These are phyloP conservation scores for Octodonta nipae DNA, from an alignment of 2,888 invertebrate genomes.

Conservation along the genomic window DNA sequence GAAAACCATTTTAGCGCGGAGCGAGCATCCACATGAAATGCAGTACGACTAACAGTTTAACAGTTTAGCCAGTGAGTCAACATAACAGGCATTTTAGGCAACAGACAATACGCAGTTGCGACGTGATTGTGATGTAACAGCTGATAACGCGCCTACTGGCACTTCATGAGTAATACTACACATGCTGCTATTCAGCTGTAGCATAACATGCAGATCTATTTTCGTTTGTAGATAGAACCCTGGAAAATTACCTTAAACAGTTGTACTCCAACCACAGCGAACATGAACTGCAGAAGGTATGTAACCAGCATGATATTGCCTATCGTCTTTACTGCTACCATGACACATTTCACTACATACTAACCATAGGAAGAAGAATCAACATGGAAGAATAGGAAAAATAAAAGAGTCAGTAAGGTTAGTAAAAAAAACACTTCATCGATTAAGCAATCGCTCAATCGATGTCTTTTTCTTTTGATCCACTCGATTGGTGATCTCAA, in stretches of 20 bases:
- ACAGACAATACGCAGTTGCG: slow-evolving; percentile 10
- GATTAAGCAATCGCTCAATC: no score
- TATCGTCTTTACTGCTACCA: slow-evolving; percentile 96
- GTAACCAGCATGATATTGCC: slow-evolving; percentile 99
- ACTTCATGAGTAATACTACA: no score
- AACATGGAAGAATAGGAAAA: slow-evolving; percentile 32
- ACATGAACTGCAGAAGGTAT: slow-evolving; percentile 99
- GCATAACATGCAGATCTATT: slow-evolving; percentile 33
- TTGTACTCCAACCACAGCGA: slow-evolving; percentile 99
- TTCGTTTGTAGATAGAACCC: slow-evolving; percentile 29
- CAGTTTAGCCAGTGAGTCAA: no score
- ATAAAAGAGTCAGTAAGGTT: no score
- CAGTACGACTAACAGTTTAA: no score
- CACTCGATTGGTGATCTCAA: no score
- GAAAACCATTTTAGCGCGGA: no score
- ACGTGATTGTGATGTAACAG: slow-evolving; percentile 21
- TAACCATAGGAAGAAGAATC: slow-evolving; percentile 38
- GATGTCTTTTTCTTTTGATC: no score
- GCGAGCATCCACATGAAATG: no score
- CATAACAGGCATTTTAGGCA: no score
- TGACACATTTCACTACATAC: slow-evolving; percentile 99
- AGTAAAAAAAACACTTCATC: no score
- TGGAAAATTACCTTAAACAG: slow-evolving; percentile 83
- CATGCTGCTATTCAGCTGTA: slow-evolving; percentile 22
- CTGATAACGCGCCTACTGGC: slow-evolving; percentile 17